Evolutionary conservation across 2,888 invertebrate species (phyloP), one percentile per base, ranked within the genome.

Genomic region (Baronia brevicornis): DNA sequence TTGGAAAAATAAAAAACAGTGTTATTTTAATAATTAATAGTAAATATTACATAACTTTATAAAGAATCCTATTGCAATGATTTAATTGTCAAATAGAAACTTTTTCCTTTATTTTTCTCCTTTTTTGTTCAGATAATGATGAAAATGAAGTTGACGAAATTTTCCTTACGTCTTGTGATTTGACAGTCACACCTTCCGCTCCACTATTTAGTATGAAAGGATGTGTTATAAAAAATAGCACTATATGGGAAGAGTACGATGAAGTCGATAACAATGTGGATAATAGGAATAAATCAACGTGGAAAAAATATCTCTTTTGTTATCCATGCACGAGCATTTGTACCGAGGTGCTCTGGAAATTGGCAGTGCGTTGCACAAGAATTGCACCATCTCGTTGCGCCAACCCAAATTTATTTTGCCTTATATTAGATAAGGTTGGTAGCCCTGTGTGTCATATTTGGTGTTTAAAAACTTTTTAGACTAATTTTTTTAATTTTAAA

Each of bases 301-400:
- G 72, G 72, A 68, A 54, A 54, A 67, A 55, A 40, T 51, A 50
- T 32, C 41, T 75, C 2, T 60, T 61, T 42, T 72, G 70, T 46
- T 42, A 46, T 18, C 39, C 56, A 17, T 71, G 68, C 48, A 44
- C 42, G 12, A 44, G 54, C 23, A 36, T 29, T 13, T 53, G 60
- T 14, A 48, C 56, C 35, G 60, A 75, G 38, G 30, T 39, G 35
- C 17, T 66, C 4, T 80, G 75, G 72, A 46, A 50, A 41, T 55
- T 72, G 60, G 65, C 74, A 54, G 78, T 80, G 69, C 69, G 68
- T 73, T 80, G 70, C 57, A 63, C 66, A 53, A 70, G 57, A 42
- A 33, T 54, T 20, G 43, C 59, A 5, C 71, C 74, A 7, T 48
- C 54, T 13, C 47, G 36, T 29, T 72, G 56, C 54, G 46, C 31